Evolutionary conservation across 2,888 invertebrate genomes (phyloP).

Genomic region (Drosophila sordidula): DNA sequence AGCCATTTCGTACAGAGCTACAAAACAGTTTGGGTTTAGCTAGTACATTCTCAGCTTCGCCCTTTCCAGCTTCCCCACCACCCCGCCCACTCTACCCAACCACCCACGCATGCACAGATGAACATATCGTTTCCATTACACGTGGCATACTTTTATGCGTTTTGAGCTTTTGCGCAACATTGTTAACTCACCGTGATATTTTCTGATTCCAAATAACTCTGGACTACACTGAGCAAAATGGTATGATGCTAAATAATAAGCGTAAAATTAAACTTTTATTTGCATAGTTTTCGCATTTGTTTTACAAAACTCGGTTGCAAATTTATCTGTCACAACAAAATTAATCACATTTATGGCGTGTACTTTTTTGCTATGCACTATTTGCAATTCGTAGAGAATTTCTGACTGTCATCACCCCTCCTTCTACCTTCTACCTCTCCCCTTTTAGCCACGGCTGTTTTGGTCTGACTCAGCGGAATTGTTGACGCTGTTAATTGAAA

Average conservation of each 20-base stretch:
- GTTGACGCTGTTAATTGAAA: slow-evolving; percentile 66
- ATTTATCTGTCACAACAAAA: slow-evolving; percentile 37
- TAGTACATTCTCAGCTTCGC: slow-evolving; percentile 3
- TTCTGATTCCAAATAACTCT: slow-evolving; percentile 27
- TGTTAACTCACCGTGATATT: slow-evolving; percentile 44
- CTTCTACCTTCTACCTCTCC: not conserved
- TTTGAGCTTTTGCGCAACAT: slow-evolving; percentile 42
- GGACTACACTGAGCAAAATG: slow-evolving; percentile 39
- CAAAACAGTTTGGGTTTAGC: slow-evolving; percentile 3
- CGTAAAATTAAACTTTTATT: slow-evolving; percentile 3
- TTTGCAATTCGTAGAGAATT: slow-evolving; percentile 46
- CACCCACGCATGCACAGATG: not conserved
- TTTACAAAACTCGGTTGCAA: slow-evolving; percentile 17
- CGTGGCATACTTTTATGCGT: slow-evolving; percentile 61
- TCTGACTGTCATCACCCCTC: slow-evolving; percentile 13
- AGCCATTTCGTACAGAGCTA: slow-evolving; percentile 31
- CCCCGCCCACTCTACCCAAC: not conserved
- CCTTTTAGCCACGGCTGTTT: slow-evolving; percentile 7
- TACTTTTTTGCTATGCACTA: slow-evolving; percentile 37
- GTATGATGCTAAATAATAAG: not conserved
- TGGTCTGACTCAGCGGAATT: slow-evolving; percentile 63
- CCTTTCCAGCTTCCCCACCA: not conserved
- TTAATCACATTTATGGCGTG: slow-evolving; percentile 15
- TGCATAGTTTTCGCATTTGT: slow-evolving; percentile 27
- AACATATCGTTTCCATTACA: slow-evolving; percentile 47